Conservation (phyloP, 2,888 invertebrate genomes). For the Tuta absoluta region DNA sequence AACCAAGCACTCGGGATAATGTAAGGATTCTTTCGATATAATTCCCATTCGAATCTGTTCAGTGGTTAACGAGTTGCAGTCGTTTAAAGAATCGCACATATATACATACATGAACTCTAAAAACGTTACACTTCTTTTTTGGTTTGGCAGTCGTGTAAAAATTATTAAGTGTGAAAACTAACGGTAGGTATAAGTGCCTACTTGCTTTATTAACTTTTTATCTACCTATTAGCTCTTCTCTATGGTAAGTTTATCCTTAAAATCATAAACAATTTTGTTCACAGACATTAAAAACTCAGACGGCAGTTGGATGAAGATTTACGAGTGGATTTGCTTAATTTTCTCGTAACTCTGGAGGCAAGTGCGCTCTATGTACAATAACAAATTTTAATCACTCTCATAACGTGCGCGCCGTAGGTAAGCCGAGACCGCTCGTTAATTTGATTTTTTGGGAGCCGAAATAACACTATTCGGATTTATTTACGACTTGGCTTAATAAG, state of each 20-base stretch:
- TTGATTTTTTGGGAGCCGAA: constrained; percentile 25
- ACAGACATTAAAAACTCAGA: constrained; percentile 27
- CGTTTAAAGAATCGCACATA: too few species aligned
- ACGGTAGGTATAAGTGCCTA: too few species aligned
- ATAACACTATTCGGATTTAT: constrained; percentile 29
- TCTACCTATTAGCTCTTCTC: too few species aligned
- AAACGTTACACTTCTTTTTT: too few species aligned
- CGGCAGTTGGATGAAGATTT: constrained; percentile 37
- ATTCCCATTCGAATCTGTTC: too few species aligned
- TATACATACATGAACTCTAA: too few species aligned
- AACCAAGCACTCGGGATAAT: too few species aligned
- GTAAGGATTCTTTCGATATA: too few species aligned
- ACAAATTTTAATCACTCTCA: constrained; percentile 38
- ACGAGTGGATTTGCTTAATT: constrained; percentile 41
- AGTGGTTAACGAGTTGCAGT: too few species aligned
- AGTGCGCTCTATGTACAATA: constrained; percentile 41
- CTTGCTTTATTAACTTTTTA: too few species aligned
- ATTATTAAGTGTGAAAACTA: too few species aligned
- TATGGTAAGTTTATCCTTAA: not conserved
- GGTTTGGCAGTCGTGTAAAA: too few species aligned
- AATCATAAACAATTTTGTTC: constrained; percentile 22
- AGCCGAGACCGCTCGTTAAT: constrained; percentile 21
- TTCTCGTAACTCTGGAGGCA: constrained; percentile 39
- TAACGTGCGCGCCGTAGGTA: constrained; percentile 23
- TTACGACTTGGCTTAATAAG: constrained; percentile 24